phyloP scores from a whole-genome alignment of 92 coral and sea anemone species.

The Phenganax stokvisi region DNA sequence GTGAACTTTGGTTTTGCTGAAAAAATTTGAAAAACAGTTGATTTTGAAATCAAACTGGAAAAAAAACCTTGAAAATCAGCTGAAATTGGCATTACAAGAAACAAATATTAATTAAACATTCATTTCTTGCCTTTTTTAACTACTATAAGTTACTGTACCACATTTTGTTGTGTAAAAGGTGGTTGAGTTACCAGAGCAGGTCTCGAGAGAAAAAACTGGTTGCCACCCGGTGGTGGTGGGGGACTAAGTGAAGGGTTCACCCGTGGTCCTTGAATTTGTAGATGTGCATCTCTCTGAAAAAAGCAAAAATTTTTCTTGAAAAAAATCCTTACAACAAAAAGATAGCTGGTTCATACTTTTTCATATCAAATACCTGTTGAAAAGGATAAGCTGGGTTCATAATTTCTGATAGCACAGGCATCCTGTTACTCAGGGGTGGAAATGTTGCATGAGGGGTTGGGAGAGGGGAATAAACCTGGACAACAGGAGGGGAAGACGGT shows the following conservation, averaged over 20 bases:
- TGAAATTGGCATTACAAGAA: not conserved
- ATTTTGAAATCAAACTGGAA: too few relatives aligned
- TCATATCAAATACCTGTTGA: slow-evolving; percentile 22
- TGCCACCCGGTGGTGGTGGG: slow-evolving; percentile 17
- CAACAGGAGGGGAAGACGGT: slow-evolving; percentile 30
- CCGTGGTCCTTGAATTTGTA: slow-evolving; percentile 20
- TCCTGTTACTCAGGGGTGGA: slow-evolving; percentile 18
- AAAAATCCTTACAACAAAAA: not conserved
- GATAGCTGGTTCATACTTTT: not conserved
- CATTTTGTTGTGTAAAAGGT: slow-evolving; percentile 27
- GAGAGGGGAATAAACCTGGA: slow-evolving; percentile 18
- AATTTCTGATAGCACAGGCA: slow-evolving; percentile 18
- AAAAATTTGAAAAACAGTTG: too few relatives aligned
- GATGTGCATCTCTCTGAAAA: slow-evolving; percentile 6
- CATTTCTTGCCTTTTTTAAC: too few relatives aligned
- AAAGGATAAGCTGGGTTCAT: slow-evolving; percentile 20
- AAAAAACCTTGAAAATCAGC: not conserved
- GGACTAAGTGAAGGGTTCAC: slow-evolving; percentile 12
- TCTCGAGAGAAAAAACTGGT: not conserved
- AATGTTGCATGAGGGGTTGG: slow-evolving; percentile 8
- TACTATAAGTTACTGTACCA: slow-evolving; percentile 3
- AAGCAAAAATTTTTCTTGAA: not conserved
- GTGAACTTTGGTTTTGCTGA: too few relatives aligned
- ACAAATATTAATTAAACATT: not conserved
- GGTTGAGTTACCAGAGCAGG: slow-evolving; percentile 8